Base-by-base conservation (phyloP, 2,797 vertebrate species). In the Sus cebifrons region DNA sequence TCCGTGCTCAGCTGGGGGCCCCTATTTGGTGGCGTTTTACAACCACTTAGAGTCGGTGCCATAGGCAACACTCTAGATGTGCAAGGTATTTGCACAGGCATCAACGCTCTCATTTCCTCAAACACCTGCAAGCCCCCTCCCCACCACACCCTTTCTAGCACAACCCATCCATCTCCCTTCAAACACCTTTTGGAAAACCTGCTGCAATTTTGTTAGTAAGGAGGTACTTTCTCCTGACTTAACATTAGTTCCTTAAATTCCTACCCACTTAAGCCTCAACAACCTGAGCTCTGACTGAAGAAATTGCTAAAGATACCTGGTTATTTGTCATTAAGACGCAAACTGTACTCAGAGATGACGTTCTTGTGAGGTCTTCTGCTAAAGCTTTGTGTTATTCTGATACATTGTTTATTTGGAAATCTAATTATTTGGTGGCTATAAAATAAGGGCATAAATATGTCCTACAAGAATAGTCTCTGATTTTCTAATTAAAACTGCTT, bases 391-490 rank as follows among this genome's bases (percentile, higher is more conserved):
- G 3, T 85, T 67, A 52, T 64, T 88, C 44, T 89, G 36, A 75
- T 12, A 29, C 81, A 36, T 85, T 78, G 70, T 70, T 90, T 81
- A 74, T 73, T 89, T 89, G 18, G 23, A 88, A 93, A 95, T 88
- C 54, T 77, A 73, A 71, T 85, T 85, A 68, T 54, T 93, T 88
- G 75, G 6, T 86, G 52, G 4, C 17, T 74, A 17, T 18, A 68
- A 58, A 92, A 49, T 49, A 81, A 94, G 87, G 85, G 9, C 21
- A 82, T 29, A 87, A 89, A 79, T 25, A 9, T 64, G 25, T 27
- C 67, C 17, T 73, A 20, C 5, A 95, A 85, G 73, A 93, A 56
- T 83, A 44, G 29, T 70, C 27, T 62, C 94, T 94, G 16, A 62
- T 68, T 83, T 70, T 94, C 20, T 49, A 81, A 73, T 70, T 84